Evolutionary conservation across 1,140 invertebrate species (phyloP), one percentile per base, ranked within the genome.

Genomic region (Stenopsyche tienmushanensis): DNA sequence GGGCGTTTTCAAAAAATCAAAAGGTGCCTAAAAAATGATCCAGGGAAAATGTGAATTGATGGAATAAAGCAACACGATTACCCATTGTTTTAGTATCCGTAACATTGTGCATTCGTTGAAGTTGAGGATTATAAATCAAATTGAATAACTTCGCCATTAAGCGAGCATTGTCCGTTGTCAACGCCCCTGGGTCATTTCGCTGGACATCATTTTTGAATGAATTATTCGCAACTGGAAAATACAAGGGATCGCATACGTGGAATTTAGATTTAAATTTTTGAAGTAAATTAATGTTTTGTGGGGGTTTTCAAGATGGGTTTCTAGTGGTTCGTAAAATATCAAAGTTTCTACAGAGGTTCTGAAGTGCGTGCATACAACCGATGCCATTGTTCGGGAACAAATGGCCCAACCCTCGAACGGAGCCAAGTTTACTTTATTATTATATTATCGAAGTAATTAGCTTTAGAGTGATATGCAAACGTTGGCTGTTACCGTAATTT

Each of bases 31-130:
- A n/a, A n/a, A n/a, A n/a, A n/a, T n/a, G n/a, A n/a, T n/a, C n/a
- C n/a, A n/a, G n/a, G 41, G 53, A 58, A 57, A 57, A 57, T 64
- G 45, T 64, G 63, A 64, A 64, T 64, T 64, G 52, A 64, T 47
- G 57, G 45, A 64, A 45, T 64, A 57, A 64, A n/a, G 23, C n/a
- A n/a, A n/a, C n/a, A n/a, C n/a, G n/a, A n/a, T n/a, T n/a, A n/a
- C n/a, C 55, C 57, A 66, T 66, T 66, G 64, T 66, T 39, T 41
- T 15, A 44, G 62, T 64, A 26, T 65, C 64, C 42, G 54, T 39
- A 41, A 17, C n/a, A n/a, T n/a, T 15, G 58, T 49, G 58, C 57
- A 62, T 24, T 29, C 42, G n/a, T n/a, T n/a, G n/a, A n/a, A n/a
- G n/a, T n/a, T n/a, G n/a, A n/a, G n/a, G n/a, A 10, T 20, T 25